Evolutionary conservation across 2,113 vertebrate species (phyloP), one percentile per base, ranked within the genome.

Genomic region (Mesocricetus auratus): DNA sequence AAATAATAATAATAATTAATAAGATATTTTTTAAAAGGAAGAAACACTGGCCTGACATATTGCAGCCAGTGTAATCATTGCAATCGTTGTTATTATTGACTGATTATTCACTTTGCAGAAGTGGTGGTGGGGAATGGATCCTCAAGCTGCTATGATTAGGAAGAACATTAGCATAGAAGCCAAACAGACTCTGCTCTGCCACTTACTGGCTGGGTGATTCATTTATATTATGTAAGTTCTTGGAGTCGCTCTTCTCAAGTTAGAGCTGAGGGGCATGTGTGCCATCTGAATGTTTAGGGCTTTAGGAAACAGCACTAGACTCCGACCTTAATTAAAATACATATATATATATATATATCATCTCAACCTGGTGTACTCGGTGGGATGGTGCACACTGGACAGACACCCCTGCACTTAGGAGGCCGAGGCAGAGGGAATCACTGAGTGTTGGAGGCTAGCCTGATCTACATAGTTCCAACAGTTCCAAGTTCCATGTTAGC

Each of bases 161-260:
- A 86, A 29, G 45, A 3, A 39, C 33, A 42, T 90, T 68, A 75
- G 24, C 56, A 33, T 7, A 11, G n/a, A 88, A 77, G 29, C 45
- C 64, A 89, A 60, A 56, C 45, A 93, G 62, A 90, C 33, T n/a
- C 60, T 24, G 21, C 77, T 83, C 86, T 58, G 78, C 83, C 87
- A 73, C 73, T 94, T 60, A 39, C 33, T n/a, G 7, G 66, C 53
- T 19, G 16, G 86, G 69, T 64, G 96, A 95, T 45, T 95, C 91
- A 71, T n/a, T 78, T 19, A 3, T 1, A 22, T 96, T 85, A 69
- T 8, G 5, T 94, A 96, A 90, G 78, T 36, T 79, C 74, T 68
- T n/a, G 58, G 79, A 68, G 68, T 62, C 60, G 33, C 16, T 89
- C 77, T 81, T 87, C 45, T 89, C 56, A 68, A 42, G 50, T 64